Evolutionary conservation across 2,113 vertebrate genomes (phyloP).

Genomic region (Notarius lentiginosus): DNA sequence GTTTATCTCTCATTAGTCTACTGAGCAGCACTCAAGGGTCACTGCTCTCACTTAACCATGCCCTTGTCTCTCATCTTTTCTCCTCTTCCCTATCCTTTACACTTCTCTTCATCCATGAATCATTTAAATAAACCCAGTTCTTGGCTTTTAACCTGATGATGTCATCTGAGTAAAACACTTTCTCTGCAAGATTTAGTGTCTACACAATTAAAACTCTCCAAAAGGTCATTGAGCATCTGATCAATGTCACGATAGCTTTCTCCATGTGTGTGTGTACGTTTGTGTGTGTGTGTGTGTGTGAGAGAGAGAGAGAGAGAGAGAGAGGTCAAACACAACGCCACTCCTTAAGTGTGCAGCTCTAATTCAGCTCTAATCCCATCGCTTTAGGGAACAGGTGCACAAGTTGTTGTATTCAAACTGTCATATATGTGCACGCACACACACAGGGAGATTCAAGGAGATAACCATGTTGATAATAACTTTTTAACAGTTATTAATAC

Average conservation of each 20-base stretch:
- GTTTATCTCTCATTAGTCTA: background rate
- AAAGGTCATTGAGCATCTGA: constrained; percentile 1
- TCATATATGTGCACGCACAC: background rate
- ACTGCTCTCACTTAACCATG: background rate
- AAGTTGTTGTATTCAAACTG: background rate
- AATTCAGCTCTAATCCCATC: background rate
- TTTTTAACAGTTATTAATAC: background rate
- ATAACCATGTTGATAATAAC: background rate
- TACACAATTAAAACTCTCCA: constrained; percentile 15
- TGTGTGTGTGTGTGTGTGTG: constrained; percentile 22
- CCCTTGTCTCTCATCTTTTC: background rate
- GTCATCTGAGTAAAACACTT: background rate
- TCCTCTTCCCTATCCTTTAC: background rate
- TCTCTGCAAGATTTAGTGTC: background rate
- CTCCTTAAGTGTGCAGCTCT: background rate
- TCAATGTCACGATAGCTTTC: background rate
- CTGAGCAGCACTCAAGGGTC: background rate
- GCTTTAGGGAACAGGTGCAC: constrained; percentile 58
- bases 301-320: constrained; percentile 18
- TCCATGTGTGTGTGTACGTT: constrained; percentile 35
- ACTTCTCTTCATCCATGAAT: background rate
- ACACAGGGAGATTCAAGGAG: background rate
- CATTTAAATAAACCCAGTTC: background rate
- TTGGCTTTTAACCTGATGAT: background rate
- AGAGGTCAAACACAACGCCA: constrained; percentile 1